phyloP scores from a whole-genome alignment of 2,888 invertebrate genomes.

The Mechanitis messenoides region DNA sequence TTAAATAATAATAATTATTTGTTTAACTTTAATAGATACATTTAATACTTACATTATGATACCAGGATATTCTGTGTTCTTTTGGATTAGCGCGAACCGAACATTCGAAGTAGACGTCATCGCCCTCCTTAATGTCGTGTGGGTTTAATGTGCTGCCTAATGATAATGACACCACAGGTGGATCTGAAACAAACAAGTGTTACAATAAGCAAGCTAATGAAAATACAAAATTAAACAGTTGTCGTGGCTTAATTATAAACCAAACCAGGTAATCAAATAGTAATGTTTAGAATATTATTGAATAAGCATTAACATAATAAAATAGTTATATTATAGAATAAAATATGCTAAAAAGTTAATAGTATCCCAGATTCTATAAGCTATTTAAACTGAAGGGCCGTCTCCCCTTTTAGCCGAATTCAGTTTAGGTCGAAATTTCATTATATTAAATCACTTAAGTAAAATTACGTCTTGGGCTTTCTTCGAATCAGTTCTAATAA shows the following conservation, averaged over 20 bases:
- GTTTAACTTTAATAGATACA: too few species aligned
- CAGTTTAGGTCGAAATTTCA: slow-evolving; percentile 32
- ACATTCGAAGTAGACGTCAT: slow-evolving; percentile 94
- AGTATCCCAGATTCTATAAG: slow-evolving; percentile 31
- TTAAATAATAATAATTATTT: too few species aligned
- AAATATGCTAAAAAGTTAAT: slow-evolving; percentile 30
- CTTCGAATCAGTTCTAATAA: slow-evolving; percentile 29
- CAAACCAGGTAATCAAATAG: too few species aligned
- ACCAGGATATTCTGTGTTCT: slow-evolving; percentile 91
- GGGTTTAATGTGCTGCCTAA: slow-evolving; percentile 91
- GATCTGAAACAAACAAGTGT: slow-evolving; percentile 77
- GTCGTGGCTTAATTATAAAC: too few species aligned
- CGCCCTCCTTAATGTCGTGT: slow-evolving; percentile 92
- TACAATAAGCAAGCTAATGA: not conserved
- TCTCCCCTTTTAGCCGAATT: slow-evolving; percentile 30
- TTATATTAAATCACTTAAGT: slow-evolving; percentile 33
- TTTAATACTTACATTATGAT: slow-evolving; percentile 84
- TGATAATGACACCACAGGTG: slow-evolving; percentile 86
- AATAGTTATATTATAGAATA: slow-evolving; percentile 5
- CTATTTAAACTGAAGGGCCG: slow-evolving; percentile 33
- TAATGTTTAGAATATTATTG: too few species aligned
- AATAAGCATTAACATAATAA: not conserved
- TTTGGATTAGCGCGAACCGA: slow-evolving; percentile 89
- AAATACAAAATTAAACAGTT: not conserved
- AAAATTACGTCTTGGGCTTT: slow-evolving; percentile 30